Percentiles rank a stretch among this genome's conserved stretches.
phyloP scores from a whole-genome alignment of 2,113 vertebrate genomes.

The Rhinoptilus africanus region DNA sequence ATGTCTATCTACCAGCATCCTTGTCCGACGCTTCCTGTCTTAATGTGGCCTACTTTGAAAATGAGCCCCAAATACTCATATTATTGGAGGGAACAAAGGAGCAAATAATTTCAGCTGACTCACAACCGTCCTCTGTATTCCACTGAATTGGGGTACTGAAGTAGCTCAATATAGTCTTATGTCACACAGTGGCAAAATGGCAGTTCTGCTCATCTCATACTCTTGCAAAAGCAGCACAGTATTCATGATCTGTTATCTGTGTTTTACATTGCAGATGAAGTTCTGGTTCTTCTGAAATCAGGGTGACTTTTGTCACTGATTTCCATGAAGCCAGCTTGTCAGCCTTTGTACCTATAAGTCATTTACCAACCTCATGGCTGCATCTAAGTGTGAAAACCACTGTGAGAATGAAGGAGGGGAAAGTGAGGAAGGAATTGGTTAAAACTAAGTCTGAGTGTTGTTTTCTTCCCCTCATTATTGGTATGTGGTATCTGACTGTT shows the following conservation, averaged over 20 bases:
- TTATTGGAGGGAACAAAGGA: neutral
- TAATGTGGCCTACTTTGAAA: neutral
- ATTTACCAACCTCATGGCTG: neutral
- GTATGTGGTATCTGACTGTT: neutral
- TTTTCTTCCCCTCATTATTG: neutral
- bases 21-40: neutral
- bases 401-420: neutral
- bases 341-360: neutral
- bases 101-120: neutral
- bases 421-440: rapidly evolving
- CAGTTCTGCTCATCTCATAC: neutral
- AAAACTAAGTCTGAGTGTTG: neutral
- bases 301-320: neutral
- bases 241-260: neutral
- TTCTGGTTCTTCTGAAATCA: neutral
- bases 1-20: neutral
- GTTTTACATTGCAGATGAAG: neutral
- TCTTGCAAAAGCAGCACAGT: neutral
- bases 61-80: neutral
- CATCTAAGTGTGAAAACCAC: neutral
- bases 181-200: neutral
- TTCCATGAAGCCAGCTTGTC: neutral
- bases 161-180: neutral
- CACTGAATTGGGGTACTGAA: neutral
- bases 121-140: neutral